phyloP scores from a whole-genome alignment of 2,797 vertebrate genomes.

The Sternarchorhynchus goeldii region DNA sequence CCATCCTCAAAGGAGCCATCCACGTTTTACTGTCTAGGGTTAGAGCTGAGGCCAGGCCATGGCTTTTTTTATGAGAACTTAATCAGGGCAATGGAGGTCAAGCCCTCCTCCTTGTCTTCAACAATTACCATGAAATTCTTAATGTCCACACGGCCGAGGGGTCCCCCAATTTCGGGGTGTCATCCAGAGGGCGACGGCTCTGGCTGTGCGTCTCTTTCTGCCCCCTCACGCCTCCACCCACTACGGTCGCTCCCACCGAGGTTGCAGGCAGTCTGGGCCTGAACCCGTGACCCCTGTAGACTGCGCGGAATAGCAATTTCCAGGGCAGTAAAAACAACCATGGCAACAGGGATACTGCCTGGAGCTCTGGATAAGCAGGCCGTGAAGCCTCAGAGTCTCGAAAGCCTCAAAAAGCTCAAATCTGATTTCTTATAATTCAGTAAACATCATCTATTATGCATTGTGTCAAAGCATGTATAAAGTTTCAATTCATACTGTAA shows the following conservation, averaged over 20 bases:
- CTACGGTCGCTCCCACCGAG: constrained; percentile 44
- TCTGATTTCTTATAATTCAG: background rate
- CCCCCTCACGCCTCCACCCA: constrained; percentile 46
- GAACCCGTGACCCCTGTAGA: constrained; percentile 73
- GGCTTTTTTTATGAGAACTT: constrained; percentile 71
- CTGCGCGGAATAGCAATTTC: constrained; percentile 72
- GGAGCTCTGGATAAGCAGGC: constrained; percentile 21
- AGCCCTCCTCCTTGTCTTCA: constrained; percentile 66
- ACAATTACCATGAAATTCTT: constrained; percentile 80
- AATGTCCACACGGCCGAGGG: constrained; percentile 71
- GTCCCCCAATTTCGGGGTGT: constrained; percentile 66
- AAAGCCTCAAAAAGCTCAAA: background rate
- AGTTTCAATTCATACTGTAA: no score
- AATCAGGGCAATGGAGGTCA: constrained; percentile 70
- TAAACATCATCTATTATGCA: background rate
- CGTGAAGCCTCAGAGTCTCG: constrained; percentile 7
- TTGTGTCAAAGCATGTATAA: no score
- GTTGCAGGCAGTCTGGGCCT: constrained; percentile 55
- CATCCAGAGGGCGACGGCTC: constrained; percentile 73
- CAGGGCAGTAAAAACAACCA: constrained; percentile 74
- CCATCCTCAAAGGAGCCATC: constrained; percentile 51
- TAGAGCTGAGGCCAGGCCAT: constrained; percentile 54
- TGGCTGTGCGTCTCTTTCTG: constrained; percentile 56
- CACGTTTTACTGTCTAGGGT: constrained; percentile 61
- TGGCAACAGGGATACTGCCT: constrained; percentile 55